Base-by-base conservation (phyloP, 2,888 invertebrate genomes). In the Cantharis rustica region DNA sequence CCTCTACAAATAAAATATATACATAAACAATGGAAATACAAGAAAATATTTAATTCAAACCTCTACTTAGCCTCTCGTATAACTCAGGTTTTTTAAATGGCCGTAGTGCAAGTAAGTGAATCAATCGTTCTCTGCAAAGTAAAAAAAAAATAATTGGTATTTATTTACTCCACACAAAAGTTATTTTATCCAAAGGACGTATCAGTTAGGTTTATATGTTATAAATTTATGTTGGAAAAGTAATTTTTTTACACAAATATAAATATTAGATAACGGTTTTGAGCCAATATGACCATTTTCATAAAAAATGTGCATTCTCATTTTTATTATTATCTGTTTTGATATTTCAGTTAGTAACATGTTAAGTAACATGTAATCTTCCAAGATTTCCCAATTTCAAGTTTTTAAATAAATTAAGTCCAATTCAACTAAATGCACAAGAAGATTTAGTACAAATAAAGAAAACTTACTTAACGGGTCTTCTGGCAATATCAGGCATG, bases 81-180 rank as follows among this genome's bases (percentile, higher is more conserved):
- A 98, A 89, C 90, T 98, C 98, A 77, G 95, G 95, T 90, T 96
- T 98, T 90, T 97, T 98, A 90, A 94, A 97, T 80, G 97, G 95
- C 90, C 95, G 94, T 89, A 98, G 90, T 83, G 98, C 98, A 89
- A 98, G 91, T 88, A 98, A 91, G 89, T 98, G 98, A 88, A 98
- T 95, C 87, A 98, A 93, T 89, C 98, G 93, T 90, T 98, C 98
- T 89, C 97, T 96, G 90, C 85, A 92, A 90, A 31, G 26, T 16
- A 62, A 26, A 71, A 71, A 70, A 3, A 47, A 47, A 17, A 15
- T 69, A 16, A 69, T 47, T 27, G 9, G 10, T 47, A 26, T 69
- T 69, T 27, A 69, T 27, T 17, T 69, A 20, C 26, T 17, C 11
- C 15, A 23, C 47, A 47, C 7, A n/a, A 47, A 47, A 47, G 31